Evolutionary conservation across 92 coral and sea anemone genomes (phyloP), one percentile per base, ranked within the genome.

Genomic region (Epizoanthus scotinus): DNA sequence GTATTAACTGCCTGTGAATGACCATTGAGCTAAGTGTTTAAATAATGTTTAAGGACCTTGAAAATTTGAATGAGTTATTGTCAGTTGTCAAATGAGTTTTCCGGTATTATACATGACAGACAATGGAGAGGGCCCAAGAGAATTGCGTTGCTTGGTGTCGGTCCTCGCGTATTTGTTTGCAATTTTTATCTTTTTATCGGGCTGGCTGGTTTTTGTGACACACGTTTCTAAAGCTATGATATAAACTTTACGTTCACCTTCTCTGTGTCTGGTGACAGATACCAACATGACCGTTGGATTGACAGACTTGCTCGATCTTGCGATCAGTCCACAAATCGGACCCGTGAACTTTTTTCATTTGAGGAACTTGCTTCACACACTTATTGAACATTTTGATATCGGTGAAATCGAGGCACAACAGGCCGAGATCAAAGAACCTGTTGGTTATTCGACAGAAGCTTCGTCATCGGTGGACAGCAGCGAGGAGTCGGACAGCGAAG

Each of bases 321-420:
- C 98, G 12, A 94, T 94, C 38, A 89, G 98, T 82, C 94, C 94
- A 17, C 93, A 94, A 59, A 92, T 92, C 53, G 97, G 97, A 50
- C 94, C 98, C 9, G 98, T 94, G 55, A 94, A 94, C 82, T 94
- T 94, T 83, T 89, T 94, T 65, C 97, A 94, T 73, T 69, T 94
- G 59, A 49, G 97, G 54, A 91, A 94, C 72, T 88, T 92, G 8
- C 67, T 94, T 17, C 90, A 92, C 70, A 94, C 97, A 0, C 75
- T 94, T 3, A 87, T 94, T 59, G 90, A 91, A 6, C 94, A 90
- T 52, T 91, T 94, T 38, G 98, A 90, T 9, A 92, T 94, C 81
- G 92, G 95, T 8, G 93, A 90, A 63, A 63, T 94, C 8, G 87
- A 89, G 27, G 98, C 97, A 14, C 91, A 89, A 12, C 92, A 91